phyloP scores from a whole-genome alignment of 2,113 vertebrate genomes.

The Ancistrus triradiatus region DNA sequence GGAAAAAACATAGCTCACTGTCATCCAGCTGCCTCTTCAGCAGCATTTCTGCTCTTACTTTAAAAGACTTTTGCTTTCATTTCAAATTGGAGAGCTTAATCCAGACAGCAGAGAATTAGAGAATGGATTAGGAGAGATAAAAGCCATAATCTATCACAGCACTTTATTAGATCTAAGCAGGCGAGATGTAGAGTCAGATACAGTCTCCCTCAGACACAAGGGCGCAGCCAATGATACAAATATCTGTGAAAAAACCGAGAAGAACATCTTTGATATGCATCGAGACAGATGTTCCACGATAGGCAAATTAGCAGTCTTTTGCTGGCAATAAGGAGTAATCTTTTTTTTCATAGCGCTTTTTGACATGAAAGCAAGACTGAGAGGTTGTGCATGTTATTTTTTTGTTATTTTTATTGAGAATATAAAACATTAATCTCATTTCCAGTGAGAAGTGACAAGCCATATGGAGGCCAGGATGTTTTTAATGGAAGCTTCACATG shows the following conservation, averaged over 20 bases:
- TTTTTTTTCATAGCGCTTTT: slow-evolving; percentile 8
- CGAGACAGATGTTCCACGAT: slow-evolving; percentile 56
- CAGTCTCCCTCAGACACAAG: slow-evolving; percentile 30
- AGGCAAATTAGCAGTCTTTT: slow-evolving; percentile 60
- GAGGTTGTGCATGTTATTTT: slow-evolving; percentile 9
- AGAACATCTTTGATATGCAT: slow-evolving; percentile 46
- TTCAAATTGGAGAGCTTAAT: slow-evolving; percentile 71
- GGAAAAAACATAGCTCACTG: too few species aligned
- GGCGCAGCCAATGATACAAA: slow-evolving; percentile 56
- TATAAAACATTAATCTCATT: slow-evolving; percentile 23
- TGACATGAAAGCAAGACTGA: neutral
- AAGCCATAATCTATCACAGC: slow-evolving; percentile 62
- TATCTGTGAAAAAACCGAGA: slow-evolving; percentile 45
- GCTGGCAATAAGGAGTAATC: slow-evolving; percentile 52
- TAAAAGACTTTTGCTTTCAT: slow-evolving; percentile 56
- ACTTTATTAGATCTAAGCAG: slow-evolving; percentile 69
- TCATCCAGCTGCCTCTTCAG: neutral
- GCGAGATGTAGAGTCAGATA: slow-evolving; percentile 51
- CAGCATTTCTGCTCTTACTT: slow-evolving; percentile 63
- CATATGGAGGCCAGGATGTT: slow-evolving; percentile 5
- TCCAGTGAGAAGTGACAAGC: slow-evolving; percentile 3
- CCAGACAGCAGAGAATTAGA: slow-evolving; percentile 72
- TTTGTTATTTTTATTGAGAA: too few species aligned
- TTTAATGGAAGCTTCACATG: slow-evolving; percentile 35
- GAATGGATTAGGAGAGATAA: slow-evolving; percentile 70